Evolutionary conservation across 2,797 vertebrate genomes (phyloP), one percentile per base, ranked within the genome.

Genomic region (Margarornis squamiger): DNA sequence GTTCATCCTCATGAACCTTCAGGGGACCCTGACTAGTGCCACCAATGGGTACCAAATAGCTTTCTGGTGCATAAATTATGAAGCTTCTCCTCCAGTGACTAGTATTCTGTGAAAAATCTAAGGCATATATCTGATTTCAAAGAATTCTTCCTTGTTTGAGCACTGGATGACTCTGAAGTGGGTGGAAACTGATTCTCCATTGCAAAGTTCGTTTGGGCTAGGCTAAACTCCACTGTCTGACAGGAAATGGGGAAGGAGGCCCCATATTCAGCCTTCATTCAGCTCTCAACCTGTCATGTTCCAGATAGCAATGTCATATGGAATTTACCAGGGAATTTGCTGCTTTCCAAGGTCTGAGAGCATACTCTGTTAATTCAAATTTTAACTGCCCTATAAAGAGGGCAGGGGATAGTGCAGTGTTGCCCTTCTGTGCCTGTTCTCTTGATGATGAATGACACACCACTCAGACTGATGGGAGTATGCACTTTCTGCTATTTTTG

Each of bases 401-500:
- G 75, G 49, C 41, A 91, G 41, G 20, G 78, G 46, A 63, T 18
- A 32, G 26, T 65, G 38, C 65, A 80, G 30, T 8, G 77, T 30
- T 83, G 61, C 39, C 76, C 39, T 66, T 62, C 14, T 15, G 43
- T 41, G 58, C 18, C 7, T 57, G 75, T 82, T 82, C 78, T 73
- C 75, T 32, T 23, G 14, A 6, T 17, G 18, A 67, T 52, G 63
- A 59, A 59, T 61, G 92, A 87, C 46, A 52, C 67, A 81, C 46
- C 71, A 54, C 79, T 85, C 48, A 68, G 45, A 82, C 55, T 79
- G 90, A 90, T 41, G 18, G 63, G 74, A 51, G 8, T n/a, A 73
- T 38, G 88, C 46, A 59, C 82, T 76, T 81, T 27, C 66, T 55
- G 46, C 75, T 95, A 82, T 91, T 93, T 88, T 95, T 79, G 88